Evolutionary conservation across 2,888 invertebrate genomes (phyloP), one percentile per base, ranked within the genome.

Genomic region (Tupiocoris notatus): DNA sequence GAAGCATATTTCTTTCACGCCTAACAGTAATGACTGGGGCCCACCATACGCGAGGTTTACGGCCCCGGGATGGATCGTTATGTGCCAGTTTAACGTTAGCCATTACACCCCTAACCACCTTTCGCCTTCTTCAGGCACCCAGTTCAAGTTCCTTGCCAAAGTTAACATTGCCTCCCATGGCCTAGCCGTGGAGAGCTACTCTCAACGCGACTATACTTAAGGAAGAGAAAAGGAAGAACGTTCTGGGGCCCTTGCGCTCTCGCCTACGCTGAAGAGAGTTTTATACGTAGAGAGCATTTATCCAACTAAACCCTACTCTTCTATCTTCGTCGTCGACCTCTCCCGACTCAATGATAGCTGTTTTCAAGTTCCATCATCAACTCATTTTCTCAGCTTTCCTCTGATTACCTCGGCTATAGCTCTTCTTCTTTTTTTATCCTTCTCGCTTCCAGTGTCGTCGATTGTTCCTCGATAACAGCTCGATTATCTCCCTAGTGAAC

Each of bases 21-120:
- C 65, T 24, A 65, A 65, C 65, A 65, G 25, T 65, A 65, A 65
- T 65, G 65, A 65, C 65, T 65, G 65, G 65, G 39, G 39, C 20
- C 20, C 25, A 12, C 39, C 39, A 39, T 39, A 39, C 54, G 54
- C 54, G 54, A 65, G 65, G 65, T 65, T 65, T 65, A 65, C 54
- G 65, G 65, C 65, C 65, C 25, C 65, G 12, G 65, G 65, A 65
- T 65, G 17, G 65, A 39, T 39, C 65, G 65, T 65, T 65, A 65
- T 65, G 65, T 39, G 65, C 65, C 39, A 39, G 65, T 65, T 65
- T 65, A 65, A 65, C 65, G 39, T 20, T 65, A 65, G 65, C 65
- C 54, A 65, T 65, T 65, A 65, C 64, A 24, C 39, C 65, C 39
- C 3, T 12, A 3, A 39, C 39, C 39, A 3, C 39, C 39, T 39